Base-by-base conservation (phyloP, 1,140 invertebrate species). In the Lepidostoma basale region DNA sequence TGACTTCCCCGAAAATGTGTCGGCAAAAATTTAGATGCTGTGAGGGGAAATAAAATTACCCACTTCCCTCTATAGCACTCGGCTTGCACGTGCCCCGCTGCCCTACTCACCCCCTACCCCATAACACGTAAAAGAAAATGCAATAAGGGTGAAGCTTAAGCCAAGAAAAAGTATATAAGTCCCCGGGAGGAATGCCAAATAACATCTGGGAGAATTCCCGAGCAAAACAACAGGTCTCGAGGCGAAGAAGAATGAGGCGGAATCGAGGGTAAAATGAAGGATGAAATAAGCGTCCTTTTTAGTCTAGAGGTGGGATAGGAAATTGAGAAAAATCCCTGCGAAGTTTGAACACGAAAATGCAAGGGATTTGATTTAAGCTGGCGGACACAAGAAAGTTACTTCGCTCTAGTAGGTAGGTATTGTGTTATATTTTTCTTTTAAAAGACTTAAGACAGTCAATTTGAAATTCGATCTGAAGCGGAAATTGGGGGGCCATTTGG, bases 161-260 rank as follows among this genome's bases (percentile, higher is more conserved):
- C 26, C 26, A 54, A 16, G 23, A 28, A 54, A 12, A 54, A 26
- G 26, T 33, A 28, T 54, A 47, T 54, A 54, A 14, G 8, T 30
- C 26, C 49, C 49, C 14, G 26, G 26, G 26, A 54, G 26, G 26
- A 54, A 54, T 54, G 12, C 49, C 49, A 54, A 47, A 47, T 20
- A 47, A 54, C 49, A 54, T 26, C 49, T 33, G 49, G 25, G 49
- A 14, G 26, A 54, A 54, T 33, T 52, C 49, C 16, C 49, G 9
- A 23, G 30, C 49, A 54, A 54, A 54, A 54, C 49, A 54, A 54
- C 49, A 54, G 49, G 49, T 54, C n/a, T 30, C 49, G 26, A 12
- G 26, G 10, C 25, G 49, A 2, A 26, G 49, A 54, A 16, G 49
- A 28, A 54, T 26, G 49, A 26, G 8, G 49, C 8, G 14, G 6